A percentile compares a stretch with the other conserved stretches of the same genome.
phyloP scores from a whole-genome alignment of 2,888 invertebrate genomes.

The Campoplex capitator region DNA sequence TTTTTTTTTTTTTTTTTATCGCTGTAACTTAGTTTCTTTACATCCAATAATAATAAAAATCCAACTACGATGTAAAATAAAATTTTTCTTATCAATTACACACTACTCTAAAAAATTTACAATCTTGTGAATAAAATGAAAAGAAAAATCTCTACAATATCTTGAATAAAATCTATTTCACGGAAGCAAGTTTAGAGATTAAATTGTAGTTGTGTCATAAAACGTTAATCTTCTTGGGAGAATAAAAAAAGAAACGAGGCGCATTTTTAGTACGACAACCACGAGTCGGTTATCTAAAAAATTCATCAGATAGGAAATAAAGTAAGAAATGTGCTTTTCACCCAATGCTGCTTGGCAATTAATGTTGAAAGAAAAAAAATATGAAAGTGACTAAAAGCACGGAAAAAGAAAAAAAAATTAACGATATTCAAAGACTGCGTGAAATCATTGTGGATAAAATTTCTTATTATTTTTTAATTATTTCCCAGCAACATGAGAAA shows the following conservation, averaged over 20 bases:
- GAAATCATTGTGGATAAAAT: too few species aligned
- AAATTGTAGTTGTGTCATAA: conserved; percentile 3
- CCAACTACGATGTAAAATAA: neutral
- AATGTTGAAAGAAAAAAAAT: neutral
- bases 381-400: neutral
- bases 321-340: neutral
- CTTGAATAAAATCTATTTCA: neutral
- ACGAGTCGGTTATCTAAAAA: conserved; percentile 2
- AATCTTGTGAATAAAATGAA: too few species aligned
- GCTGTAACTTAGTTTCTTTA: neutral
- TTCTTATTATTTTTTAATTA: too few species aligned
- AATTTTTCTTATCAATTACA: neutral
- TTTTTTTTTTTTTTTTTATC: neutral
- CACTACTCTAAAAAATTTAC: neutral
- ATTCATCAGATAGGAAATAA: conserved; percentile 5
- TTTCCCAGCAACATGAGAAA: too few species aligned
- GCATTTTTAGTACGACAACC: conserved; percentile 4
- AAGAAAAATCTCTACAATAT: too few species aligned
- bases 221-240: neutral
- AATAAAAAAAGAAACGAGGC: neutral
- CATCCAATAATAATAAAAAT: neutral
- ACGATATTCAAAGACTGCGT: too few species aligned
- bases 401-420: neutral
- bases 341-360: neutral
- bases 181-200: conserved; percentile 7